Percentiles rank a stretch among this genome's conserved stretches.
Evolutionary conservation across 2,113 vertebrate genomes (phyloP).

Genomic region (Synodontis membranacea): DNA sequence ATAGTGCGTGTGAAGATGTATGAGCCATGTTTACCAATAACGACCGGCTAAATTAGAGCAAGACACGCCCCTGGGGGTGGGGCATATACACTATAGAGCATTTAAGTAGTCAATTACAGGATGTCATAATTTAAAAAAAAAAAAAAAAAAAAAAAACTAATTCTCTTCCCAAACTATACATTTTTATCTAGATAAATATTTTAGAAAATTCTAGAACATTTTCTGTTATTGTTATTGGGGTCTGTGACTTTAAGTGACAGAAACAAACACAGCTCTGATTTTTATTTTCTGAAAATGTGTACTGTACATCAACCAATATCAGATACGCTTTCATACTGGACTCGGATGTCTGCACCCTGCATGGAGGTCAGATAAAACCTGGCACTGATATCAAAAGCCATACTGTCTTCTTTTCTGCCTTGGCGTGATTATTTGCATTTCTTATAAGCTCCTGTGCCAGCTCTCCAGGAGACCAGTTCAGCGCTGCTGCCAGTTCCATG

Average conservation of each 20-base stretch:
- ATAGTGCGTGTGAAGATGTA: too few species aligned
- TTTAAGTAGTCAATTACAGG: too few species aligned
- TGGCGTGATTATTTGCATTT: slow-evolving; percentile 38
- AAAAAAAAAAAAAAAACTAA: too few species aligned
- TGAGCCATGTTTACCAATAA: neutral
- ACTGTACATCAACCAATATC: neutral
- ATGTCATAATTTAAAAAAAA: too few species aligned
- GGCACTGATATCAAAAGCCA: slow-evolving; percentile 64
- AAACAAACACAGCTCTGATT: too few species aligned
- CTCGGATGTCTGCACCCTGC: neutral
- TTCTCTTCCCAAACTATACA: too few species aligned
- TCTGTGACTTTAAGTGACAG: neutral
- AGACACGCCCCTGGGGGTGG: neutral
- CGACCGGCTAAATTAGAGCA: neutral
- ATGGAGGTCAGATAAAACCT: slow-evolving; percentile 26
- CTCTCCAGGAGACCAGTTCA: slow-evolving; percentile 55
- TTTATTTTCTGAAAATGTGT: too few species aligned
- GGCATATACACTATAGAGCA: neutral
- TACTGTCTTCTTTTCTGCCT: slow-evolving; percentile 53
- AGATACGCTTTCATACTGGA: neutral
- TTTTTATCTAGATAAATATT: too few species aligned
- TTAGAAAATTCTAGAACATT: too few species aligned
- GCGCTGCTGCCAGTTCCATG: slow-evolving; percentile 61
- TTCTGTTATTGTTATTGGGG: too few species aligned
- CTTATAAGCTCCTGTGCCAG: slow-evolving; percentile 46